Conservation (phyloP, 1,140 invertebrate species). For the Halesus radiatus region DNA sequence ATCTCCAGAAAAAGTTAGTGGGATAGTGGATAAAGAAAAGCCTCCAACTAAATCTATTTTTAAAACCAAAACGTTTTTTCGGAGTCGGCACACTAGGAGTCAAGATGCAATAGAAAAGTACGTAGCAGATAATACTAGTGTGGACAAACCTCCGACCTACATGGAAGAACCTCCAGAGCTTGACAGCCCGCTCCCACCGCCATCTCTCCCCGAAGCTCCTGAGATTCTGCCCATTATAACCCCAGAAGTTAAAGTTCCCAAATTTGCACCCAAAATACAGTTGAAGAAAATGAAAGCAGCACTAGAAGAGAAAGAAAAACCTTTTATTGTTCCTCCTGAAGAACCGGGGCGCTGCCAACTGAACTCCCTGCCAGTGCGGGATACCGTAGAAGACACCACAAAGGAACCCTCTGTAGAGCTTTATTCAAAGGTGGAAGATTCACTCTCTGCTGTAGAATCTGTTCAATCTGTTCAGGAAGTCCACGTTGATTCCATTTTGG, state of each 20-base stretch:
- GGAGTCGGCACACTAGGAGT: constrained; percentile 69
- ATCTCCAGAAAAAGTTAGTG: constrained; percentile 66
- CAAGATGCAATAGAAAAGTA: constrained; percentile 71
- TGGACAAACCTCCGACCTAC: constrained; percentile 50
- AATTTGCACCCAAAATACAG: constrained; percentile 68
- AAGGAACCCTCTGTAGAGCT: background rate
- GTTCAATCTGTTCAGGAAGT: no score
- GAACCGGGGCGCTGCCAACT: background rate
- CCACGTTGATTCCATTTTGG: no score
- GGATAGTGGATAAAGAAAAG: constrained; percentile 61
- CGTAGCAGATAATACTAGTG: constrained; percentile 61
- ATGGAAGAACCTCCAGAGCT: constrained; percentile 44
- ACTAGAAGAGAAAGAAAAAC: background rate
- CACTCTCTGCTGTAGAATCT: background rate
- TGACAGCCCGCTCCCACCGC: background rate
- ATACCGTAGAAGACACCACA: background rate
- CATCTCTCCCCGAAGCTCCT: background rate
- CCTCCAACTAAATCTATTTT: constrained; percentile 68
- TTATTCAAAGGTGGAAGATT: background rate
- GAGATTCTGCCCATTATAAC: background rate
- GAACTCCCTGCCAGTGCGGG: background rate
- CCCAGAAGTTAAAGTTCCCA: constrained; percentile 63
- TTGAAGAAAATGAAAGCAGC: constrained; percentile 62
- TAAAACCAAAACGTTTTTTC: constrained; percentile 71
- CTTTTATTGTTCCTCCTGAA: background rate